phyloP scores from a whole-genome alignment of 2,113 vertebrate genomes.

The Phrynosoma blainvillii region DNA sequence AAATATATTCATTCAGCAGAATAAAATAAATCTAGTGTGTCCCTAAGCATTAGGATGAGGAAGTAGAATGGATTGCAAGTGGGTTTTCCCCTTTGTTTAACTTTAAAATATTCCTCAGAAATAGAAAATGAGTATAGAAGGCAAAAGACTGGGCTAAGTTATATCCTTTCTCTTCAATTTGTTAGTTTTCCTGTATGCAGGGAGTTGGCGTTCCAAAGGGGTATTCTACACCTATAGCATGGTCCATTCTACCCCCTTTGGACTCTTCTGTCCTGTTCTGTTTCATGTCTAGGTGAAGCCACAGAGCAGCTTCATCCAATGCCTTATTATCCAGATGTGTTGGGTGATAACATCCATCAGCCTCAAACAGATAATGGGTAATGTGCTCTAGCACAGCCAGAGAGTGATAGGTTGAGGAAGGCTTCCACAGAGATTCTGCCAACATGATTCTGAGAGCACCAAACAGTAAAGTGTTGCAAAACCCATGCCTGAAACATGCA shows the following conservation, averaged over 20 bases:
- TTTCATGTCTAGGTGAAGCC: too few species aligned
- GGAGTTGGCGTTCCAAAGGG: background rate
- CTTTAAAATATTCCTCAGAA: background rate
- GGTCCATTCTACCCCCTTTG: background rate
- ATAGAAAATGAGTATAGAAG: background rate
- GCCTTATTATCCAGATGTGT: too few species aligned
- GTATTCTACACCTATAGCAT: background rate
- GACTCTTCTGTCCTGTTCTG: background rate
- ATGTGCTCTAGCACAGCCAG: background rate
- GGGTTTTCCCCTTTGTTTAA: background rate
- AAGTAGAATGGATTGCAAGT: background rate
- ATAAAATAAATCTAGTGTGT: background rate
- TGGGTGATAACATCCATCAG: too few species aligned
- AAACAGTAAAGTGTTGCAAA: slow-evolving; percentile 1
- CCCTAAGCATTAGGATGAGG: background rate
- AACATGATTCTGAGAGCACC: slow-evolving; percentile 29
- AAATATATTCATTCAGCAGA: too few species aligned
- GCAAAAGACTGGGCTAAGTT: background rate
- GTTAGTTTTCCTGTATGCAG: background rate
- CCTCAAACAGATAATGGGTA: background rate
- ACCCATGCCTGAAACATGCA: slow-evolving; percentile 35
- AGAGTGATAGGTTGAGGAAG: background rate
- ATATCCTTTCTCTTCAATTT: background rate
- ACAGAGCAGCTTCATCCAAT: too few species aligned
- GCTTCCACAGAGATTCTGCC: slow-evolving; percentile 26